Conservation (phyloP, 2,113 vertebrate genomes). For the Verasper variegatus region DNA sequence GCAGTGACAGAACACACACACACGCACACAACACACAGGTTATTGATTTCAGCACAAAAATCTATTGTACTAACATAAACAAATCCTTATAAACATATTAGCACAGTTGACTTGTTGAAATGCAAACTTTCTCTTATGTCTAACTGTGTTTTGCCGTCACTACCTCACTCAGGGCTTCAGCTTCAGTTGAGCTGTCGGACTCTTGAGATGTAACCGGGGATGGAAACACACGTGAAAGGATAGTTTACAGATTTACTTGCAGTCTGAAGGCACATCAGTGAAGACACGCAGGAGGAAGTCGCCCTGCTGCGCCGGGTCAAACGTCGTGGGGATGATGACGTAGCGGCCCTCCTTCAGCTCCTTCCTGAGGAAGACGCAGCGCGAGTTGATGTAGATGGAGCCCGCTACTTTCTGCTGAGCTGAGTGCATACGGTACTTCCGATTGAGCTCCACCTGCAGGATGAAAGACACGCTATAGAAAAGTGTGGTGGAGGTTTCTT, state of each 20-base stretch:
- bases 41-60: too few relatives aligned
- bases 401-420: conserved; percentile 92
- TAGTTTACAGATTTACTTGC: conserved; percentile 83
- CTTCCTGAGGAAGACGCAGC: conserved; percentile 92
- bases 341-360: conserved; percentile 95
- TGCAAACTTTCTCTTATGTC: neutral
- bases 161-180: too few relatives aligned
- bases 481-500: neutral
- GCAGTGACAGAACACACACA: too few relatives aligned
- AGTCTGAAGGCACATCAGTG: conserved; percentile 95
- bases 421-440: conserved; percentile 94
- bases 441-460: conserved; percentile 93
- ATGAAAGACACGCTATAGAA: neutral
- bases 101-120: neutral
- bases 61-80: neutral
- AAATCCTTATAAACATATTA: neutral
- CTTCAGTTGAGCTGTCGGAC: too few relatives aligned
- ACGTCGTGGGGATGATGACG: conserved; percentile 95
- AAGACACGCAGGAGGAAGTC: conserved; percentile 95
- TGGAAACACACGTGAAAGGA: too few relatives aligned
- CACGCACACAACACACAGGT: too few relatives aligned
- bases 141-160: too few relatives aligned
- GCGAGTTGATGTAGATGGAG: conserved; percentile 97
- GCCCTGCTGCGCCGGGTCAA: conserved; percentile 87
- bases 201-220: too few relatives aligned